Base-by-base conservation (phyloP, 2,797 vertebrate species). In the Xenops minutus region DNA sequence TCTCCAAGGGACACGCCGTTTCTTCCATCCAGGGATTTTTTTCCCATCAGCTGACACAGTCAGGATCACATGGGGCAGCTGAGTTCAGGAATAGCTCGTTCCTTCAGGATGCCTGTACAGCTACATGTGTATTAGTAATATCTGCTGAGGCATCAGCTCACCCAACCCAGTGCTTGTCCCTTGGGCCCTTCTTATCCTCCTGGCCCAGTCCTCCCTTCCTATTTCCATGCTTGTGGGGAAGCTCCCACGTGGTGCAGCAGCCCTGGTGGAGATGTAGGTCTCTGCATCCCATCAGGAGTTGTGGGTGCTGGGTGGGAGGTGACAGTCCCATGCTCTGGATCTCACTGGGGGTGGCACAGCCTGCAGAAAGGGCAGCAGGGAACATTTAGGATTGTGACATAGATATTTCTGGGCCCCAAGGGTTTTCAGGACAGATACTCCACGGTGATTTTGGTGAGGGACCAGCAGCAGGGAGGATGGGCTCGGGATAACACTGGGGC, bases 41-140 rank as follows among this genome's bases (percentile, higher is more conserved):
- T 78, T 32, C 81, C 92, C 29, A 26, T 78, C 89, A 96, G 95
- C 80, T 96, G 96, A 83, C 75, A 73, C 15, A 66, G 88, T 82
- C 93, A 89, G 71, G 67, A 48, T 96, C 95, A 96, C 96, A 89
- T 0, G 61, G 79, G 91, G 30, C 62, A 68, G 48, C 44, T 44
- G 72, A 43, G 72, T 58, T 82, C 89, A 48, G 82, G 89, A 85
- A 83, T 1, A 86, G 77, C 43, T 88, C 7, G 1, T 72, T 73
- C 13, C 66, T 82, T 52, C 43, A 72, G 64, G 41, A 52, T 0
- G 61, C 39, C 63, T 37, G 26, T 32, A 14, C 2, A 2, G 59
- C 48, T 49, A 7, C n/a, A 2, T 3, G 10, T 4, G 22, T 7
- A 6, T 93, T 49, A 94, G 72, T 30, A 71, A 68, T 29, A n/a